These are phyloP conservation scores for Eucera pruinosa DNA, from an alignment of 2,888 invertebrate species.

Conservation along the genomic window DNA sequence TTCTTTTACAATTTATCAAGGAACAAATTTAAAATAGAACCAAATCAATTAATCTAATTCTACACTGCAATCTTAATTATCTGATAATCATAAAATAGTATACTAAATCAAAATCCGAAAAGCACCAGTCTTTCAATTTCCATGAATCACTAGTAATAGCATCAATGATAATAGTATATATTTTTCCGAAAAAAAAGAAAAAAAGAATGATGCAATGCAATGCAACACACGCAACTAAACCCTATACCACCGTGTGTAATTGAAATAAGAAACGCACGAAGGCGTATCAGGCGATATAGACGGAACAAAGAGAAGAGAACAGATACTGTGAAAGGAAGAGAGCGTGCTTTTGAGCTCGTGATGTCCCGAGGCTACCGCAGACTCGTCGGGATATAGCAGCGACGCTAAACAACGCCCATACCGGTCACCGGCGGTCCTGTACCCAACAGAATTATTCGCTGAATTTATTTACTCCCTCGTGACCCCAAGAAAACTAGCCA, in stretches of 20 bases:
- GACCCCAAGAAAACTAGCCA: slow-evolving; percentile 71
- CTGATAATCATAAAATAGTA: too few relatives aligned
- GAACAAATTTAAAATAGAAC: too few relatives aligned
- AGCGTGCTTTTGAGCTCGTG: slow-evolving; percentile 78
- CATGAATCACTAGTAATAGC: not conserved
- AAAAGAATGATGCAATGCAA: too few relatives aligned
- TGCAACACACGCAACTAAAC: too few relatives aligned
- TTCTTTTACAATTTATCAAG: too few relatives aligned
- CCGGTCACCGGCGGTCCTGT: slow-evolving; percentile 71
- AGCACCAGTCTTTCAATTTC: not conserved
- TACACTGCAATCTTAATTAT: too few relatives aligned
- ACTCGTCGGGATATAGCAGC: slow-evolving; percentile 70
- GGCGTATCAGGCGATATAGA: slow-evolving; percentile 23
- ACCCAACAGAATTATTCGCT: slow-evolving; percentile 74
- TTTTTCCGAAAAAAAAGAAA: too few relatives aligned
- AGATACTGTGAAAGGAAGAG: slow-evolving; percentile 44
- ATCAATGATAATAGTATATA: too few relatives aligned
- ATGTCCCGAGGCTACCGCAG: slow-evolving; percentile 82
- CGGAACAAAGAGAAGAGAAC: slow-evolving; percentile 23
- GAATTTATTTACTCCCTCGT: slow-evolving; percentile 78
- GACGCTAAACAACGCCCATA: slow-evolving; percentile 78
- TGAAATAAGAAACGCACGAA: slow-evolving; percentile 51
- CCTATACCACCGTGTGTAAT: not conserved
- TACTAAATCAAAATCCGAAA: too few relatives aligned
- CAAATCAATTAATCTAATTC: too few relatives aligned